phyloP scores from a whole-genome alignment of 1,140 invertebrate species.

The Panagrolaimus sp. region DNA sequence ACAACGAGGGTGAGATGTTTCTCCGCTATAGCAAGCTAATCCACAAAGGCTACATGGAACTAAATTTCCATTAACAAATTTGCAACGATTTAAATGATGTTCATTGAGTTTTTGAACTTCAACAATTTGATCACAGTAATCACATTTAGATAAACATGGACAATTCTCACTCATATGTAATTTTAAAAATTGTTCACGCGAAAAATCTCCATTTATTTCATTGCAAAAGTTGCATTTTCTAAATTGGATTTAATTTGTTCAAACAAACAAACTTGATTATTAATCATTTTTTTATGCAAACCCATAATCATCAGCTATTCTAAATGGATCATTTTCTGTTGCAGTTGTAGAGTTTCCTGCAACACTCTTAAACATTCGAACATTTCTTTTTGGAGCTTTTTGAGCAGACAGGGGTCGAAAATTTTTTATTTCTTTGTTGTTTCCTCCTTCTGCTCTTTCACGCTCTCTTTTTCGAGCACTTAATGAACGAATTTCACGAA shows the following conservation, averaged over 20 bases:
- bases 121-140: constrained; percentile 23
- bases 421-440: constrained; percentile 8
- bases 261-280: too few relatives aligned
- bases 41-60: constrained; percentile 19
- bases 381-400: constrained; percentile 16
- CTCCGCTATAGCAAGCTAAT: constrained; percentile 18
- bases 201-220: constrained; percentile 17
- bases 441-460: background rate
- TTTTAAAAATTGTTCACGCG: constrained; percentile 20
- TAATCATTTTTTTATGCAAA: background rate
- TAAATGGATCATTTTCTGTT: constrained; percentile 2
- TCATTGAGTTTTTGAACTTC: constrained; percentile 20
- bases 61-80: constrained; percentile 18
- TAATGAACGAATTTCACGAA: background rate
- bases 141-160: constrained; percentile 21
- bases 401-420: constrained; percentile 1
- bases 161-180: constrained; percentile 13
- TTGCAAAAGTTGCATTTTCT: constrained; percentile 22
- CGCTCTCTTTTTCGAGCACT: background rate
- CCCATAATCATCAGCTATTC: background rate
- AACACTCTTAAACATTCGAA: constrained; percentile 9
- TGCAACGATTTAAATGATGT: constrained; percentile 18
- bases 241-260: constrained; percentile 15
- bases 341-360: background rate
- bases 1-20: constrained; percentile 25